Evolutionary conservation across 1,140 invertebrate species (phyloP).

Genomic region (Calephelis virginiensis): DNA sequence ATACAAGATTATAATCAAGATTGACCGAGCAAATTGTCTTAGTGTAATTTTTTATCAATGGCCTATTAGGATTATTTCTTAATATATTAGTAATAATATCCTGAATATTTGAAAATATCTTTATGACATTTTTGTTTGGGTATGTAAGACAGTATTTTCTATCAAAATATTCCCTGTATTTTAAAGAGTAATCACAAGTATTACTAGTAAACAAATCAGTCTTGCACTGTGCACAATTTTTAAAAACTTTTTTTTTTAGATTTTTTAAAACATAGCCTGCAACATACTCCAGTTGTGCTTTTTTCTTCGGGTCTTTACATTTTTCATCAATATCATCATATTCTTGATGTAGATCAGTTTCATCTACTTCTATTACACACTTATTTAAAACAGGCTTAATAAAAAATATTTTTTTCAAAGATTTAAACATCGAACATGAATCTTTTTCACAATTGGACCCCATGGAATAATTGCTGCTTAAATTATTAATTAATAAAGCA

Average conservation of each 20-base stretch:
- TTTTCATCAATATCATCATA: not conserved
- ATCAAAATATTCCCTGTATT: not conserved
- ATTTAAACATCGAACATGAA: not conserved
- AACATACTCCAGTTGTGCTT: not conserved
- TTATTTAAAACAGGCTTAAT: not conserved
- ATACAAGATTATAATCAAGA: not conserved
- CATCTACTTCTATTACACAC: not conserved
- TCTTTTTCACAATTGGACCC: constrained; percentile 29
- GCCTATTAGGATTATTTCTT: not conserved
- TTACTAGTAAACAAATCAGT: not conserved
- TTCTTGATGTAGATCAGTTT: not conserved
- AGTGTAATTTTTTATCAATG: not conserved
- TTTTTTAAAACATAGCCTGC: not conserved
- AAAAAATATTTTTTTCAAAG: not conserved
- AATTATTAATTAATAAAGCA: constrained; percentile 20
- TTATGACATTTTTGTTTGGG: not conserved
- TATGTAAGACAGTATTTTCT: not conserved
- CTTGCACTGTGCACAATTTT: not conserved
- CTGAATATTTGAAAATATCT: not conserved
- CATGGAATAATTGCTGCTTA: constrained; percentile 17
- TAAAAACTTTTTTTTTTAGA: not conserved
- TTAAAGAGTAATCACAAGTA: not conserved
- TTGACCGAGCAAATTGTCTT: constrained; percentile 6
- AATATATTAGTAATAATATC: not conserved
- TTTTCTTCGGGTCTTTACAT: not conserved